Evolutionary conservation across 2,797 vertebrate genomes (phyloP), one percentile per base, ranked within the genome.

Genomic region (Moxostoma hubbsi): DNA sequence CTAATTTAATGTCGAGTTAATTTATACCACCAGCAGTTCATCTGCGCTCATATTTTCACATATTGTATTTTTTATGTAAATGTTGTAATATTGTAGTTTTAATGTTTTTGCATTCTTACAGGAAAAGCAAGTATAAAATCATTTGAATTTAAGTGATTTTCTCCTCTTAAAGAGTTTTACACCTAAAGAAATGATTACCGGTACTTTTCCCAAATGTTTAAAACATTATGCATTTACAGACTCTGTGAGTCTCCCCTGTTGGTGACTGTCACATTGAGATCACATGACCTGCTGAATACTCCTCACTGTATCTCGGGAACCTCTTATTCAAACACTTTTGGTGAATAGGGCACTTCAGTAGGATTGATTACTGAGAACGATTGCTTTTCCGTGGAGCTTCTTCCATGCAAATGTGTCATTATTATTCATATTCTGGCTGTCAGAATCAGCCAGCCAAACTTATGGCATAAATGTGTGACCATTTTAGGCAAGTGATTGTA

Each of bases 11-110:
- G 11, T 82, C 72, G 79, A 82, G 64, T 84, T 84, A 86, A 87
- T 91, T 89, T 89, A 88, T 88, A 79, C 7, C 49, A 55, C 67
- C 81, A 70, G 86, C 85, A 85, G 66, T 83, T 75, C 70, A 71
- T 73, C 66, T 78, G 81, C 61, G 43, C 64, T 80, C 79, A 50
- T 83, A 72, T 65, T 81, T 62, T 51, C 50, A 59, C 55, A 69
- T 82, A 74, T 61, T 50, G 69, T 87, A 80, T 87, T 88, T 76
- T 83, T 69, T 49, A 9, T 86, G 86, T 89, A 82, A 87, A 83
- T 81, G 77, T 36, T 83, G 82, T 79, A 76, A 82, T 77, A 83
- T 77, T 84, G 79, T 49, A 74, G 84, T 68, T 80, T 73, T 77
- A 61, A 66, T 79, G 73, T 58, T 83, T 75, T 79, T 47, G 63